These are phyloP conservation scores for Hypsibius dujardini DNA, from an alignment of 1,140 invertebrate species.

Conservation along the genomic window DNA sequence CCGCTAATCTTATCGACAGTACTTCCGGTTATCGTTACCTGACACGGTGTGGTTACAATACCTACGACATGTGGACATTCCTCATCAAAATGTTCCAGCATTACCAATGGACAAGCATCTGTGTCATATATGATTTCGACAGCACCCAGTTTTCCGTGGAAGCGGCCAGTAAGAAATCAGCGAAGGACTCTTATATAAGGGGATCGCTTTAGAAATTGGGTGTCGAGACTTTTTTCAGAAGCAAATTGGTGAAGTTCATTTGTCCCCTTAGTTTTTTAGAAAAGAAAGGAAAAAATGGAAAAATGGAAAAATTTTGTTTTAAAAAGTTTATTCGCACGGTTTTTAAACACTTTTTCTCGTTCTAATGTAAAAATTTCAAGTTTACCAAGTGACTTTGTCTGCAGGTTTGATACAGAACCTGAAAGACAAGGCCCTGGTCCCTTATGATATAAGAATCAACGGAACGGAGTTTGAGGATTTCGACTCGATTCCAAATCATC, in stretches of 20 bases:
- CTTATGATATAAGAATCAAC: neutral
- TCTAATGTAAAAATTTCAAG: no score
- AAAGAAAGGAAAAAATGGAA: no score
- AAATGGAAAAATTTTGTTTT: no score
- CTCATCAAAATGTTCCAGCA: neutral
- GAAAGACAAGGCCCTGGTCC: neutral
- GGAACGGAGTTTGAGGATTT: slow-evolving; percentile 1
- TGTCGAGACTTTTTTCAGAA: no score
- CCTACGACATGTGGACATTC: neutral
- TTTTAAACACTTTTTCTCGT: no score
- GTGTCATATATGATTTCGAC: neutral
- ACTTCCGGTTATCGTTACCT: neutral
- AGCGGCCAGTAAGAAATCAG: no score
- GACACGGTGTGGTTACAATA: neutral
- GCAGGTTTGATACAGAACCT: neutral
- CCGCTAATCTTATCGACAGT: neutral
- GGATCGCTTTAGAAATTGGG: no score
- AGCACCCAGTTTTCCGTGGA: no score
- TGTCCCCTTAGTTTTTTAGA: no score
- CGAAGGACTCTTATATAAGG: no score
- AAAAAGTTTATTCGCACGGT: no score
- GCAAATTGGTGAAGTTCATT: no score
- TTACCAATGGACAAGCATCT: neutral
- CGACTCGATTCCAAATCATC: neutral
- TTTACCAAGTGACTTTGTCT: neutral